Percentiles rank a stretch among this genome's conserved stretches.
Conservation (phyloP, 2,113 vertebrate genomes). For the Apteryx owenii region DNA sequence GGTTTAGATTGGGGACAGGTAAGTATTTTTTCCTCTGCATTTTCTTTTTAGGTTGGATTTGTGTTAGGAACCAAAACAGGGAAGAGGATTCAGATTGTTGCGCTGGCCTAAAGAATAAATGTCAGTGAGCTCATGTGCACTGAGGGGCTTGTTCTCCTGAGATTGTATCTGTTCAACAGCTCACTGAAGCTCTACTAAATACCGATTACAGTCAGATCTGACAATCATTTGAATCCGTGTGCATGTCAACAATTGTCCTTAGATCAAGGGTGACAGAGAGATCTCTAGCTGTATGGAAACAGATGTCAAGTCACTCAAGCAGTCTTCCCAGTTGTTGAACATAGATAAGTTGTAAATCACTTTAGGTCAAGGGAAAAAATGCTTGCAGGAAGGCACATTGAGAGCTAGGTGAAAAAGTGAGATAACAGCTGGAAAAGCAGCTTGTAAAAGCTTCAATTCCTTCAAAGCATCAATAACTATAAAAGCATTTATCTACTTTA, state of each 20-base stretch:
- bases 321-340: neutral
- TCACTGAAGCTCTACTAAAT: neutral
- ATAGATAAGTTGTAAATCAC: slow-evolving; percentile 42
- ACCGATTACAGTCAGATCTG: neutral
- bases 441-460: neutral
- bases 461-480: neutral
- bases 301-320: slow-evolving; percentile 21
- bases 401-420: neutral
- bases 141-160: neutral
- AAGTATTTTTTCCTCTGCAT: neutral
- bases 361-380: neutral
- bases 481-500: neutral
- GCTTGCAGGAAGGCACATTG: neutral
- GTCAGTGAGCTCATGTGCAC: neutral
- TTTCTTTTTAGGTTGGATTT: slow-evolving; percentile 6
- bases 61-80: neutral
- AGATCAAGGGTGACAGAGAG: neutral
- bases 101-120: neutral
- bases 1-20: neutral
- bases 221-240: slow-evolving; percentile 36
- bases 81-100: neutral
- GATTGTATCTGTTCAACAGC: neutral
- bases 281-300: slow-evolving; percentile 26
- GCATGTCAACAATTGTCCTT: slow-evolving; percentile 39
- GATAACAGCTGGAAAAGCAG: neutral